Evolutionary conservation across 2,888 invertebrate genomes (phyloP), one percentile per base, ranked within the genome.

Genomic region (Dryocosmus kuriphilus): DNA sequence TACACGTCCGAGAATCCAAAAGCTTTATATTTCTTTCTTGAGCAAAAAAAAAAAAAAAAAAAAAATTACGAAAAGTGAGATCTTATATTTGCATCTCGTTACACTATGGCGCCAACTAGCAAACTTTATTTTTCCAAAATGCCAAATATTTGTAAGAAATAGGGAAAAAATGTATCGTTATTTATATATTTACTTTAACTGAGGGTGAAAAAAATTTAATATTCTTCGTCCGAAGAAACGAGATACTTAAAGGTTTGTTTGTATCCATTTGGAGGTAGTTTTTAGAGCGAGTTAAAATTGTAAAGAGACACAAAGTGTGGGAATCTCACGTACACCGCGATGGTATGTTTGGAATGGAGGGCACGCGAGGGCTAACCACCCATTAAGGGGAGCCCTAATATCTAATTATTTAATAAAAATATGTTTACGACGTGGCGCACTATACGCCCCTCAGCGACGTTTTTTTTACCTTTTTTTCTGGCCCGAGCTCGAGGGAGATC

Each of bases 321-420:
- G 91, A 91, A 91, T 91, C 88, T 91, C 90, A 91, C 90, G 91
- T 91, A 90, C 89, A 85, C 82, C 84, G 82, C 83, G 82, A 77
- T 87, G 90, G 90, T 90, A 91, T 90, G 90, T 86, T 83, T 84
- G 89, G 91, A 91, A 91, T 91, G 91, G 87, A 87, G 89, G 89
- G 90, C 91, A 91, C 90, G 90, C 88, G 88, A 87, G 79, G 85
- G 86, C 90, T 88, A 90, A 90, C 90, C 90, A 88, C 81, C 90
- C 87, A 90, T 90, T 90, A 90, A 88, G 86, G 81, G 80, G 85
- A 88, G 85, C 89, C 86, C 89, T 88, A 91, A 90, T 91, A 91
- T 90, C 91, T 91, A 91, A 91, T 91, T 91, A 91, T 91, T 91
- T 91, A 91, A 91, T 91, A 91, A 91, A 91, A 91, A 90, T 90